Base-by-base conservation (phyloP, 2,888 invertebrate genomes). In the Trissonchulus latispiculum region DNA sequence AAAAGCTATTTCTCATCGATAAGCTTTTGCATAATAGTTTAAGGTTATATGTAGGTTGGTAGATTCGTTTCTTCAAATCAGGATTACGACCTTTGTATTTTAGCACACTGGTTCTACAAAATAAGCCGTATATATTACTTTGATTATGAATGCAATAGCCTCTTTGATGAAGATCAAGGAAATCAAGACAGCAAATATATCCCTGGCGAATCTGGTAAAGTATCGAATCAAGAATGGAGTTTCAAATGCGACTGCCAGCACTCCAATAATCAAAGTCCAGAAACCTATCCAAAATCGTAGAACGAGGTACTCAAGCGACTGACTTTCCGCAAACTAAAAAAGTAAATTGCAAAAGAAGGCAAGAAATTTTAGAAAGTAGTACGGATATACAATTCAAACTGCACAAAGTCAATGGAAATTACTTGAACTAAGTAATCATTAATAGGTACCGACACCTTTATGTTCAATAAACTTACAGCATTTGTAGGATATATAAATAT, bases 131-230 rank as follows among this genome's bases (percentile, higher is more conserved):
- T n/a, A n/a, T n/a, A n/a, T n/a, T n/a, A n/a, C n/a, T 59, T 88
- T 88, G 75, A 90, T 87, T 73, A 94, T 86, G 81, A 91, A 92
- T 80, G 89, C 88, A 76, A 92, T 87, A 71, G 92, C 91, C 84
- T 95, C 95, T 77, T 91, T 90, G 79, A 97, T 95, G 85, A 96
- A 96, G 78, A 99, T 90, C 77, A 95, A 86, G 0, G 96, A 95
- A 79, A 99, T 97, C 74, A 99, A 87, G n/a, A 93, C 91, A 1
- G 96, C 93, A 85, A 97, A 97, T 72, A 97, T 94, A 84, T 99
- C 97, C 84, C 97, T 95, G 0, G 95, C 95, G 85, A 97, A 97
- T 74, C 96, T 88, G 1, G 93, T 91, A 76, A 95, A 90, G 79
- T 90, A 88, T 78, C 92, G 90, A 2, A 97, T 93, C 74, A 95